Base-by-base conservation (phyloP, 2,113 vertebrate genomes). In the Thinocorus orbignyianus region DNA sequence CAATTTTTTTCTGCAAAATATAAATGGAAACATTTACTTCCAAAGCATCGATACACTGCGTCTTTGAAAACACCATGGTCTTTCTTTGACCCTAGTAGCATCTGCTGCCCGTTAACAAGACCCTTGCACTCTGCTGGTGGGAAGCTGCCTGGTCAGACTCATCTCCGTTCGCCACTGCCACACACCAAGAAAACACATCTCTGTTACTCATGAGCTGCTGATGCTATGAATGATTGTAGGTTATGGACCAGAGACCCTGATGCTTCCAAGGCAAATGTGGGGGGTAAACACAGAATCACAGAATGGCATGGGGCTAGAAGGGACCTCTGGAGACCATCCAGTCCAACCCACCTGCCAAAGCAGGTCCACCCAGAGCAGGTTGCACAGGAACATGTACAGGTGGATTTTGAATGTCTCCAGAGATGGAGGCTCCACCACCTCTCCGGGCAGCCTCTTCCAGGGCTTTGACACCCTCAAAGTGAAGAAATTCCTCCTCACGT, bases 101-200 rank as follows among this genome's bases (percentile, higher is more conserved):
- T 4, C 58, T 60, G 31, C 44, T 41, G 44, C 11, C 15, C 17
- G 39, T 3, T 23, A 62, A 28, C 41, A 19, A 44, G 61, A 46
- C 31, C 4, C 3, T 0, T 4, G 39, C 17, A 1, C 30, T 9
- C 52, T 15, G 58, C 79, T 4, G 4, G 70, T 1, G 2, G 39
- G 22, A 35, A 48, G 15, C 54, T 30, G 31, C 73, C 52, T 6
- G n/a, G 46, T 20, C 62, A 57, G 70, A 10, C 39, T 48, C 55
- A 20, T 14, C 41, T 18, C 60, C 1, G 1, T 14, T 2, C 0
- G 4, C 2, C 71, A 41, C 70, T 0, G 48, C 49, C 55, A 30
- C 16, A 30, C 57, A 46, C 31, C 60, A 48, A 30, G 22, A n/a
- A 66, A 70, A 66, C 25, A 8, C 2, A 1, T 8, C 35, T 39